Base-by-base conservation (phyloP, 2,888 invertebrate species). In the Operophtera brumata region DNA sequence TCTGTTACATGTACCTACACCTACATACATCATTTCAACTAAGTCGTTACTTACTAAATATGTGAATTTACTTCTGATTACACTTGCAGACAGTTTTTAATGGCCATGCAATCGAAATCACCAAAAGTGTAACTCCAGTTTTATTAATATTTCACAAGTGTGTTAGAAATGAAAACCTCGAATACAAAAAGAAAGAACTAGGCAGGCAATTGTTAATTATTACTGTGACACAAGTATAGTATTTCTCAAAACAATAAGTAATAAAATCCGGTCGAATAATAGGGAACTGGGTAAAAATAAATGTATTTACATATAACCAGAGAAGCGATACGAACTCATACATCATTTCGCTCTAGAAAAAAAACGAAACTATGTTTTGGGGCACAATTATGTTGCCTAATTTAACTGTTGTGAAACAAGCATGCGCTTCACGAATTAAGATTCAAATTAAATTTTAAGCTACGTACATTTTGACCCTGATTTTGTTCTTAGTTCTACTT, bases 141-240 rank as follows among this genome's bases (percentile, higher is more conserved):
- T 34, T 40, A 56, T 50, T 55, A 36, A 20, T 14, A 25, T 51
- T 57, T 54, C 42, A 48, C 43, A 54, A 57, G 14, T 32, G 9
- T 36, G 37, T 54, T 57, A 51, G 53, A 47, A 37, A 47, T 40
- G 30, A 53, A 57, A 45, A 41, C 42, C 26, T 42, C 37, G 32
- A 50, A 49, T 56, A 49, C 42, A 28, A 47, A 52, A 56, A 34
- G 44, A 25, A 12, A 11, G 34, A n/a, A 34, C 2, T 20, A 20
- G 20, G 20, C 4, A 20, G 20, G 11, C 3, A 1, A 10, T 0
- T n/a, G n/a, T n/a, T 46, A n/a, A 25, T 40, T 36, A 54, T 52
- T 48, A 48, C 43, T 28, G 45, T 40, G 39, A 34, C 49, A 56
- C 41, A 46, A 37, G n/a, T n/a, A 46, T 47, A 51, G 47, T 14